A percentile compares a stretch with the other conserved stretches of the same genome.
Evolutionary conservation across 2,113 vertebrate genomes (phyloP).

Genomic region (Nothoprocta perdicaria): DNA sequence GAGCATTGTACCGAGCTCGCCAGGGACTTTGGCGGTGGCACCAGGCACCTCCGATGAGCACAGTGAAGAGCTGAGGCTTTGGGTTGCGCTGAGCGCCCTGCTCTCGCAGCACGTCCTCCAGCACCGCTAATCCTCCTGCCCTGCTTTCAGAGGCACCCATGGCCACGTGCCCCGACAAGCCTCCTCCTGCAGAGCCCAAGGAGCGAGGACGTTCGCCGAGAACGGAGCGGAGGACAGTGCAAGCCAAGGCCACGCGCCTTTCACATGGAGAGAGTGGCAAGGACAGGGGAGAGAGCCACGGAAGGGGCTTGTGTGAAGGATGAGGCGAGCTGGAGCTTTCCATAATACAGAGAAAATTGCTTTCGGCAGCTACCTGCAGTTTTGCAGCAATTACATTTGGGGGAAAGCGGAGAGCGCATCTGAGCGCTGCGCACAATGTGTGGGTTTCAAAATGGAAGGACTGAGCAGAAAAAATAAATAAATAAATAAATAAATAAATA

Average conservation of each 20-base stretch:
- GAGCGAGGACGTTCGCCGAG: rapidly evolving
- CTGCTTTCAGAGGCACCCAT: neutral
- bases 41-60: neutral
- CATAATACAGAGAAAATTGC: constrained; percentile 74
- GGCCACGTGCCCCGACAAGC: rapidly evolving
- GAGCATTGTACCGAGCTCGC: neutral
- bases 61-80: neutral
- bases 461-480: neutral
- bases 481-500: neutral
- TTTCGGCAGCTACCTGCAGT: constrained; percentile 70
- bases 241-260: neutral
- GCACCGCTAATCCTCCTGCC: neutral
- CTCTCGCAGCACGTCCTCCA: neutral
- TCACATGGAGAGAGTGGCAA: neutral
- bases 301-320: neutral
- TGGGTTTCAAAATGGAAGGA: constrained; percentile 26
- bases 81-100: neutral
- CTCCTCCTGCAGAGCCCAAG: neutral
- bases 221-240: neutral
- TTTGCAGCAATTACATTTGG: constrained; percentile 76
- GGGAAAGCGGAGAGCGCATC: constrained; percentile 59
- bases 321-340: constrained; percentile 38
- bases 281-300: neutral
- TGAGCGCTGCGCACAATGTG: neutral
- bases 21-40: neutral